Evolutionary conservation across 2,113 vertebrate genomes (phyloP), one percentile per base, ranked within the genome.

Genomic region (Saguinus imperator): DNA sequence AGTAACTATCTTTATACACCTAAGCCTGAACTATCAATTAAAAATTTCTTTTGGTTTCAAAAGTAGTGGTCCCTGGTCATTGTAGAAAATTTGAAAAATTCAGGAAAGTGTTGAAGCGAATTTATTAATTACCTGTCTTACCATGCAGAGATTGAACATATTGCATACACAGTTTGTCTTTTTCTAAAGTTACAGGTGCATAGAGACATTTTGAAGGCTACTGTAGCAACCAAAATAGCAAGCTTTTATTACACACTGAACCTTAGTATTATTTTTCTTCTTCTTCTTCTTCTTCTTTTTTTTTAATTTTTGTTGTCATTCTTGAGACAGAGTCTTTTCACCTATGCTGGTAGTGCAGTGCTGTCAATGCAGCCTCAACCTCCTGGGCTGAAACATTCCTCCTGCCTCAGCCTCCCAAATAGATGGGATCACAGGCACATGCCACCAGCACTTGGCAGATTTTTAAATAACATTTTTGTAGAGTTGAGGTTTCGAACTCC

Each of bases 141-240:
- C 10, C 23, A 17, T 82, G 45, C 3, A 84, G 50, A 97, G 50
- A 57, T 83, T 87, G 18, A 81, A 6, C 32, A 37, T 84, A 43
- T 27, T 91, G 35, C 25, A 55, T 77, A 45, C 76, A 40, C 11
- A 66, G 6, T 50, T 80, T 91, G 45, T 80, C 48, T 50, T 79
- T 76, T 58, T 40, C 35, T 66, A 37, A 72, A 96, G 32, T 91
- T 93, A 23, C 10, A 23, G 81, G 23, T 76, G 17, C 37, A 27
- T 84, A 58, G 64, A 90, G 35, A 72, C 50, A 82, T 77, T 96
- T 97, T 76, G 80, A 89, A 89, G 70, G 68, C 55, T 90, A 32
- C 21, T 76, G 0, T 61, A 61, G 70, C 66, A 94, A 35, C 35
- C n/a, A 32, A 85, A 92, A 57, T 57, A 57, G 23, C 17, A 94